A percentile compares a stretch with the other conserved stretches of the same genome.
These are phyloP conservation scores for Paratrypauchen microcephalus DNA, from an alignment of 2,797 vertebrate genomes.

Conservation along the genomic window DNA sequence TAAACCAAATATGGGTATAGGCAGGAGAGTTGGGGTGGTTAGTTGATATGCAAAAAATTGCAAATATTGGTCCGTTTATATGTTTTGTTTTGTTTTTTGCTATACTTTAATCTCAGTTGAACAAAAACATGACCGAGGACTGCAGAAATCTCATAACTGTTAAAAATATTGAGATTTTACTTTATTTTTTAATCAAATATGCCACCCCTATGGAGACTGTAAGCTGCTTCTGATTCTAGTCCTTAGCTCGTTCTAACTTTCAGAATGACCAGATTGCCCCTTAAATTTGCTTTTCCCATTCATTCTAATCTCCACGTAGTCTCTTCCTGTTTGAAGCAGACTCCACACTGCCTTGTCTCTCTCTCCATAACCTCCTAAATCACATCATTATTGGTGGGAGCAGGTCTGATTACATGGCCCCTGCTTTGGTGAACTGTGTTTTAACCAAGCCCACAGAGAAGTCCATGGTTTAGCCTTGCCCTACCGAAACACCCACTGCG, in stretches of 20 bases:
- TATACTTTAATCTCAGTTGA: no score
- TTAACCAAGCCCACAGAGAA: conserved; percentile 6
- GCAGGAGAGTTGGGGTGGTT: no score
- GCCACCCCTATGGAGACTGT: not conserved
- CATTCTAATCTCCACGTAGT: conserved; percentile 27
- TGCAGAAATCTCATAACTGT: no score
- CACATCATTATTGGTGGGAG: conserved; percentile 13
- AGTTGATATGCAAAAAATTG: no score
- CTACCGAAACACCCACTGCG: conserved; percentile 60
- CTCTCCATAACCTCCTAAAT: conserved; percentile 24
- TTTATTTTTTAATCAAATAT: not conserved
- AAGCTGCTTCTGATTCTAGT: not conserved
- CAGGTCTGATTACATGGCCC: conserved; percentile 8
- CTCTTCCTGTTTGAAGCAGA: conserved; percentile 15
- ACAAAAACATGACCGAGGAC: no score
- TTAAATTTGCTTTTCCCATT: conserved; percentile 17
- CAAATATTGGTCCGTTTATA: no score
- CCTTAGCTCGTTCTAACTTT: conserved; percentile 11
- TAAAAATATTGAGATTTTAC: no score
- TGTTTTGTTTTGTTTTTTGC: no score
- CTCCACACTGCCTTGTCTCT: conserved; percentile 13
- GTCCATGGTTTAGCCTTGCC: conserved; percentile 31
- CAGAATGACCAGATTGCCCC: conserved; percentile 20
- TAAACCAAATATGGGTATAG: no score
- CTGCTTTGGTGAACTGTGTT: conserved; percentile 16